Evolutionary conservation across 2,113 vertebrate species (phyloP).

Genomic region (Tretioscincus oriximinensis): DNA sequence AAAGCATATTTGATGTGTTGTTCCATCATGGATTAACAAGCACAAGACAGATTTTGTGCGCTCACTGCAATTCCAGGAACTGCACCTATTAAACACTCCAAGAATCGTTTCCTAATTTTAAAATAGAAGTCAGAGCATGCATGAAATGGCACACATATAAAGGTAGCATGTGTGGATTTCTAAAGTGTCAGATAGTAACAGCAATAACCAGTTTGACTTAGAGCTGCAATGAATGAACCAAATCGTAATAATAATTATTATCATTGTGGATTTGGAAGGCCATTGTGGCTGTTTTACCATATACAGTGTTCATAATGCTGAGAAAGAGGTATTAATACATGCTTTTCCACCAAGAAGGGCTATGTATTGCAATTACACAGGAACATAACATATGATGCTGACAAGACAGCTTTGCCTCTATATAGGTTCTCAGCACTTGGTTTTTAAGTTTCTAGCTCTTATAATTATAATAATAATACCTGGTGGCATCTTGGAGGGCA

Average conservation of each 20-base stretch:
- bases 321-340: background rate
- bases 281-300: background rate
- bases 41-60: conserved; percentile 1
- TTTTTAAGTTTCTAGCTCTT: background rate
- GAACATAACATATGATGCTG: background rate
- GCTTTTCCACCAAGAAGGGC: background rate
- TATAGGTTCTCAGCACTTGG: background rate
- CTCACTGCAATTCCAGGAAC: background rate
- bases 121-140: background rate
- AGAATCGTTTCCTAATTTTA: background rate
- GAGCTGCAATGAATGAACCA: background rate
- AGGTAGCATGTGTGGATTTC: background rate
- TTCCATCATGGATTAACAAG: conserved; percentile 36
- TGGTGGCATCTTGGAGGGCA: background rate
- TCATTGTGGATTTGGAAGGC: background rate
- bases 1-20: conserved; percentile 2
- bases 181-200: background rate
- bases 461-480: background rate
- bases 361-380: background rate
- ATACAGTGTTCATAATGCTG: background rate
- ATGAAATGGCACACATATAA: background rate
- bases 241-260: background rate
- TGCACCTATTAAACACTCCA: conserved; percentile 17
- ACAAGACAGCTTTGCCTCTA: background rate
- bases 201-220: conserved; percentile 6